Percentiles rank a stretch among this genome's conserved stretches.
These are phyloP conservation scores for Eurytoma californica DNA, from an alignment of 2,888 invertebrate genomes.

Conservation along the genomic window DNA sequence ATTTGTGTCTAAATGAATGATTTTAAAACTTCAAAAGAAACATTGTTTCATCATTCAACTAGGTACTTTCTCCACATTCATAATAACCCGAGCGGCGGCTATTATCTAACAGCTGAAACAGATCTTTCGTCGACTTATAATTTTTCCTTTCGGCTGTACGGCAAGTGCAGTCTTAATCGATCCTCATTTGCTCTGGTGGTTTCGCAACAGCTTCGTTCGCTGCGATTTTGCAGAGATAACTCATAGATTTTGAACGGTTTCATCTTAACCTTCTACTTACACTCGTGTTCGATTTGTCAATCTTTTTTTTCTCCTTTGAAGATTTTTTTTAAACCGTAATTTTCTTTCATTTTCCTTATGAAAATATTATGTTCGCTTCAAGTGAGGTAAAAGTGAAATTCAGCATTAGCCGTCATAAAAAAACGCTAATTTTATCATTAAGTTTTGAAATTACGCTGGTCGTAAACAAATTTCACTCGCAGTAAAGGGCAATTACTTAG, in stretches of 20 bases:
- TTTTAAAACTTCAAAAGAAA: neutral
- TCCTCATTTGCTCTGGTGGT: slow-evolving; percentile 1
- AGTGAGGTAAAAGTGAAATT: too few species aligned
- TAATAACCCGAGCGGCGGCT: slow-evolving; percentile 2
- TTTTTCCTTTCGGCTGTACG: slow-evolving; percentile 18
- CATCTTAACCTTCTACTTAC: neutral
- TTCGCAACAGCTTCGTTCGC: slow-evolving; percentile 1
- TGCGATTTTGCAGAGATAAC: neutral
- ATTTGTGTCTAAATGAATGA: too few species aligned
- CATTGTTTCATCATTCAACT: slow-evolving; percentile 3
- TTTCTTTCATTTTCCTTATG: neutral
- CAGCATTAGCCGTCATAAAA: too few species aligned
- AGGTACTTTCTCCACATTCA: slow-evolving; percentile 25
- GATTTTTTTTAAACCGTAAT: neutral
- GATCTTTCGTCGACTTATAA: slow-evolving; percentile 23
- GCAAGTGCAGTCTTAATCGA: slow-evolving; percentile 17
- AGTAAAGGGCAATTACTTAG: too few species aligned
- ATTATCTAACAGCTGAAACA: slow-evolving; percentile 14
- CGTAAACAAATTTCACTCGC: too few species aligned
- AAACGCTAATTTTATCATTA: too few species aligned
- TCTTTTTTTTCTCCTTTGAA: neutral
- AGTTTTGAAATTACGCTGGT: too few species aligned
- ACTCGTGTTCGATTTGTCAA: neutral
- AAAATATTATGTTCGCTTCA: too few species aligned
- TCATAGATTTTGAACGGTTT: neutral